Evolutionary conservation across 92 coral and sea anemone species (phyloP), one percentile per base, ranked within the genome.

Genomic region (Hydrozoanthus gracilis): DNA sequence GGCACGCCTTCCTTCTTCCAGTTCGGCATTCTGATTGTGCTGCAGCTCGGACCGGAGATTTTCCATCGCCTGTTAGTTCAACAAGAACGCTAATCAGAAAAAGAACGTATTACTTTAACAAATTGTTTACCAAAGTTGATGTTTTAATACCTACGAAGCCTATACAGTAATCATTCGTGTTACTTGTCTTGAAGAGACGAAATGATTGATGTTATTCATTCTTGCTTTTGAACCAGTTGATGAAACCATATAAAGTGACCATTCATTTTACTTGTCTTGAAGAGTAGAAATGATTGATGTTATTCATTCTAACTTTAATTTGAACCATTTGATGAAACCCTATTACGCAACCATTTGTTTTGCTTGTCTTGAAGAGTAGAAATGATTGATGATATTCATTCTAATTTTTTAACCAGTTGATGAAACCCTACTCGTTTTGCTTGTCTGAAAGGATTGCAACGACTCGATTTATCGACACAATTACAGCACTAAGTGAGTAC

Each of bases 41-140:
- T 93, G 94, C 11, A 96, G 89, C 62, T 95, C 94, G 11, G 76
- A 73, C 71, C 88, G 66, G 20, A 96, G 90, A 20, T 92, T 94
- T 51, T 89, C 92, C 91, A 96, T 92, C 15, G 95, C 95, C 98
- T 94, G 73, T 3, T 78, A n/a, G 61, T 17, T 18, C 66, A 39
- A 49, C 49, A 45, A 27, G 79, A 62, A 45, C 10, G 17, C n/a
- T 39, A 13, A 46, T 15, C 4, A 13, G 0, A 67, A 68, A 71
- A 14, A 2, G 4, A 4, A 35, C 51, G 17, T 27, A 2, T 16
- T 47, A 78, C 18, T 77, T 52, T 5, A 48, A 47, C 14, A 17
- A 12, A 64, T n/a, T 64, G 4, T 5, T 5, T 6, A 61, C 16
- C 5, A 61, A 18, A 17, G 8, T 6, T 68, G 49, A 44, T 10